A percentile compares a stretch with the other conserved stretches of the same genome.
These are phyloP conservation scores for Alexandromys fortis DNA, from an alignment of 2,113 vertebrate species.

Conservation along the genomic window DNA sequence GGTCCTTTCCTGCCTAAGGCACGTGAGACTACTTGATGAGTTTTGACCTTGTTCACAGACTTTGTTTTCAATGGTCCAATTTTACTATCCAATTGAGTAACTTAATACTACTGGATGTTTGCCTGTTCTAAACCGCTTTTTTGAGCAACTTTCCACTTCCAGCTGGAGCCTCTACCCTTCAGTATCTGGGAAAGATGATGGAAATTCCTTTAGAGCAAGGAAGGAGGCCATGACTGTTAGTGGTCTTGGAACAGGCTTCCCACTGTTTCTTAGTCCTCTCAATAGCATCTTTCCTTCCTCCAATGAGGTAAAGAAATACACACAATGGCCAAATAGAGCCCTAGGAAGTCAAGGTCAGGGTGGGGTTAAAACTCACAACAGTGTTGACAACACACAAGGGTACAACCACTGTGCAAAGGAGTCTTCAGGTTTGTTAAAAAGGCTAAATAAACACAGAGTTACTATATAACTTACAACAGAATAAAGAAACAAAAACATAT, in stretches of 20 bases:
- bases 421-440: background rate
- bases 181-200: background rate
- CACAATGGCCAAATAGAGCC: background rate
- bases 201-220: background rate
- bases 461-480: background rate
- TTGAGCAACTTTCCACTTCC: constrained; percentile 21
- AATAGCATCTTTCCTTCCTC: background rate
- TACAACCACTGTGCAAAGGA: background rate
- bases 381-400: background rate
- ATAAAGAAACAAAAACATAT: background rate
- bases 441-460: background rate
- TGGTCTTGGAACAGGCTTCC: background rate
- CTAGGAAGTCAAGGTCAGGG: background rate
- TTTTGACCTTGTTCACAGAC: constrained; percentile 51
- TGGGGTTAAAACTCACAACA: background rate
- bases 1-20: constrained; percentile 48
- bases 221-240: background rate
- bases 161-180: background rate
- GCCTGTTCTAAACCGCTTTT: constrained; percentile 53
- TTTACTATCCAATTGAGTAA: background rate
- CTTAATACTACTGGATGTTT: constrained; percentile 5
- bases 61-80: constrained; percentile 50
- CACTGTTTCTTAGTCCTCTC: background rate
- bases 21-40: background rate
- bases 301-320: background rate